Percentiles rank a stretch among this genome's conserved stretches.
phyloP scores from a whole-genome alignment of 2,888 invertebrate species.

The Thereva unica region DNA sequence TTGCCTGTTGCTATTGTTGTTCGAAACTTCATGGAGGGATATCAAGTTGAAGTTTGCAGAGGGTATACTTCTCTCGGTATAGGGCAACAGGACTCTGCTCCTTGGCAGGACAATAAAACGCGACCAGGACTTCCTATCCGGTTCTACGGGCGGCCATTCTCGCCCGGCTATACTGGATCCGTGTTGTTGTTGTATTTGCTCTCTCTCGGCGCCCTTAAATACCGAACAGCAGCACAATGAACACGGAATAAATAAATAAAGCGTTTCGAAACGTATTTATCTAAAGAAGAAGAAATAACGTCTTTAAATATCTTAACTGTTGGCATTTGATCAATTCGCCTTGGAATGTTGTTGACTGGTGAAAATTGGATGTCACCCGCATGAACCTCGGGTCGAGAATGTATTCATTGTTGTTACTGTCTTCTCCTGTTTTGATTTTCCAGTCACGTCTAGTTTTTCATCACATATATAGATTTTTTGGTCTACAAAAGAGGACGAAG shows the following conservation, averaged over 20 bases:
- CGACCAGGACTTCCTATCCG: conserved; percentile 18
- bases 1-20: conserved; percentile 30
- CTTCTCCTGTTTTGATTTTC: conserved; percentile 26
- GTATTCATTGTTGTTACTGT: conserved; percentile 27
- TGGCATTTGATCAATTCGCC: conserved; percentile 33
- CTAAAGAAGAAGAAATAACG: conserved; percentile 9
- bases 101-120: conserved; percentile 24
- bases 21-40: conserved; percentile 4
- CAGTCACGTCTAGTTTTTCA: conserved; percentile 33
- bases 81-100: background rate
- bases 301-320: conserved; percentile 34
- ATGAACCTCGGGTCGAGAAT: conserved; percentile 28
- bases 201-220: conserved; percentile 10
- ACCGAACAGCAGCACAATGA: conserved; percentile 4
- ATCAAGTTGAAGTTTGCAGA: conserved; percentile 28
- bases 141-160: background rate
- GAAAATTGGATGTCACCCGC: conserved; percentile 34
- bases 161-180: background rate
- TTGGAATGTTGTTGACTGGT: conserved; percentile 29
- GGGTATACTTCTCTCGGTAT: background rate
- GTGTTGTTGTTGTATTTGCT: background rate
- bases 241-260: conserved; percentile 21
- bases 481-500: conserved; percentile 12
- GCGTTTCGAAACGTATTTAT: conserved; percentile 22
- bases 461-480: conserved; percentile 29